These are phyloP conservation scores for Ennomos erosarius DNA, from an alignment of 2,888 invertebrate species.

Conservation along the genomic window DNA sequence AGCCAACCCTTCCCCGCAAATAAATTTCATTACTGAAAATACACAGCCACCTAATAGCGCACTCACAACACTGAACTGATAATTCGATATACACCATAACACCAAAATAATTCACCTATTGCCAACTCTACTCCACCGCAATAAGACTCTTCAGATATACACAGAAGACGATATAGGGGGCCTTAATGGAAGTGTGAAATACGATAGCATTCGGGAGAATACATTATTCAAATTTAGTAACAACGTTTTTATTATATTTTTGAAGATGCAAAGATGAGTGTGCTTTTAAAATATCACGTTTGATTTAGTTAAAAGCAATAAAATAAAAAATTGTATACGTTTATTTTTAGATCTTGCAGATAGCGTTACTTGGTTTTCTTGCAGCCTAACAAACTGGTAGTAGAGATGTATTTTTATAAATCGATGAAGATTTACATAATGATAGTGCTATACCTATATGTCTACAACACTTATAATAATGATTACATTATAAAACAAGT, in stretches of 20 bases:
- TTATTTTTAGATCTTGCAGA: too few species aligned
- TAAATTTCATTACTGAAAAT: slow-evolving; percentile 57
- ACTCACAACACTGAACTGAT: slow-evolving; percentile 55
- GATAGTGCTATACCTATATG: too few species aligned
- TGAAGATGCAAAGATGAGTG: slow-evolving; percentile 46
- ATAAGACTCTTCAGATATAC: slow-evolving; percentile 34
- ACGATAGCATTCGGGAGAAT: slow-evolving; percentile 69
- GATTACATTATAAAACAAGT: too few species aligned
- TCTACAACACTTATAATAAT: too few species aligned
- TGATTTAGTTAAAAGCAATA: slow-evolving; percentile 8
- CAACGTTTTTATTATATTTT: slow-evolving; percentile 60
- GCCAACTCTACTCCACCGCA: slow-evolving; percentile 32
- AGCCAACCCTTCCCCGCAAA: slow-evolving; percentile 47
- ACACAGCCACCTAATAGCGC: slow-evolving; percentile 53
- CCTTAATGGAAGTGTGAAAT: slow-evolving; percentile 76
- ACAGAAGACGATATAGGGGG: slow-evolving; percentile 47
- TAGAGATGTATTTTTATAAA: too few species aligned
- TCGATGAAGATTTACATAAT: too few species aligned
- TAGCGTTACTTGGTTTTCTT: too few species aligned
- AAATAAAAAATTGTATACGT: neutral
- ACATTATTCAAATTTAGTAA: slow-evolving; percentile 75
- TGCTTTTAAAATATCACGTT: slow-evolving; percentile 15
- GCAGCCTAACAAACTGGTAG: too few species aligned
- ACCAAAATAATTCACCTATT: slow-evolving; percentile 29
- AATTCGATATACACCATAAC: slow-evolving; percentile 54